Evolutionary conservation across 2,113 vertebrate genomes (phyloP).

Genomic region (Cololabis saira): DNA sequence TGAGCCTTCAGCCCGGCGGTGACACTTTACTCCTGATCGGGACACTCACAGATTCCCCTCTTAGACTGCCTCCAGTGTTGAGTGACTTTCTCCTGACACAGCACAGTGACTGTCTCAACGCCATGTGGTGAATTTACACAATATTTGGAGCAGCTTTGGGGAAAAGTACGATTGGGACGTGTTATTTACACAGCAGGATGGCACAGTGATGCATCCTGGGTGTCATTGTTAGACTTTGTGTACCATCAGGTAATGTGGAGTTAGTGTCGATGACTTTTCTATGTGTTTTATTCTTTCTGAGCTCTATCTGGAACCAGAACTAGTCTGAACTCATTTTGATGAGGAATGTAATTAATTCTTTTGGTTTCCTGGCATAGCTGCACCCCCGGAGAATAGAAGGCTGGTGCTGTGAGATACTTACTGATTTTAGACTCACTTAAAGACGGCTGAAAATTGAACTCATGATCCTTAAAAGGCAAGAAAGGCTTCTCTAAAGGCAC

Average conservation of each 20-base stretch:
- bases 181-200: neutral
- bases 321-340: too few species aligned
- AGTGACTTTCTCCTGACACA: conserved; percentile 37
- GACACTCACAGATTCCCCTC: conserved; percentile 25
- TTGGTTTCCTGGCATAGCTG: too few species aligned
- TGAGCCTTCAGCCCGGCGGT: conserved; percentile 29
- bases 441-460: too few species aligned
- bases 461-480: too few species aligned
- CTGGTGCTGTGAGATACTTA: too few species aligned
- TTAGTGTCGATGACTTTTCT: neutral
- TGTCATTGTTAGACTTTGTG: conserved; percentile 10
- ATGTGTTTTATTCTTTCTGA: too few species aligned
- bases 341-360: too few species aligned
- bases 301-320: too few species aligned
- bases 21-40: conserved; percentile 34
- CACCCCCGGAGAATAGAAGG: too few species aligned
- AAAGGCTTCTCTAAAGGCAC: too few species aligned
- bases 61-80: conserved; percentile 45
- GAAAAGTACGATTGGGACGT: conserved; percentile 8
- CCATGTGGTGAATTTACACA: conserved; percentile 8
- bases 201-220: conserved; percentile 26
- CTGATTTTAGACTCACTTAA: too few species aligned
- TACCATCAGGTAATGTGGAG: neutral
- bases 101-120: conserved; percentile 11
- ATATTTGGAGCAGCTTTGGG: conserved; percentile 14